Base-by-base conservation (phyloP, 2,113 vertebrate genomes). In the Bettongia penicillata region DNA sequence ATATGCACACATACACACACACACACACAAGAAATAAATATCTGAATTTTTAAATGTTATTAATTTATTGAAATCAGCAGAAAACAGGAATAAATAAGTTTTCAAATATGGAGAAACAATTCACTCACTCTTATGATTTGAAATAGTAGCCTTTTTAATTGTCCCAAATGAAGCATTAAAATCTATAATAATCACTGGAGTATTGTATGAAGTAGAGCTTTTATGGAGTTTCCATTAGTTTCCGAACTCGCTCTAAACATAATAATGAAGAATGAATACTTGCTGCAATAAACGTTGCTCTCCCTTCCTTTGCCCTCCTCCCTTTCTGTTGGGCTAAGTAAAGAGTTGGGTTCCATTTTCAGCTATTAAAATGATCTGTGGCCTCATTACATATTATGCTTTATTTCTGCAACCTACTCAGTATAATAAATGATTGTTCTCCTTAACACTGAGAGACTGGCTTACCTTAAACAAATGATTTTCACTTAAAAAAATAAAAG, bases 331-430 rank as follows among this genome's bases (percentile, higher is more conserved):
- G 96, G 91, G 52, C 94, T 94, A 94, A 94, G n/a, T 22, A 16
- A 23, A 90, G 57, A 0, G 19, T 93, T 12, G n/a, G 96, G 61
- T 91, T 97, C 95, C 95, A 77, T 94, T 97, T 97, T 97, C 97
- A 94, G 93, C 97, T 49, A 50, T 96, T 91, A n/a, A 95, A 95
- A 92, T 48, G 50, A 95, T 93, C 95, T 0, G 0, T 7, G 50
- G 96, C 96, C 96, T 96, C 51, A 9, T 96, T 97, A 94, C 95
- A 14, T 96, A 92, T 25, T 92, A 55, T 24, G 91, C 95, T 94
- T 96, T 61, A 91, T 94, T 97, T 97, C 95, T 90, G 68, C 77
- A 90, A 61, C 84, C 96, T 94, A 43, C 68, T 95, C 93, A 91
- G 50, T 91, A 93, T 92, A 96, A 95, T 90, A 94, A 93, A 94